Evolutionary conservation across 2,797 vertebrate genomes (phyloP).

Genomic region (Leptatherina wallacei): DNA sequence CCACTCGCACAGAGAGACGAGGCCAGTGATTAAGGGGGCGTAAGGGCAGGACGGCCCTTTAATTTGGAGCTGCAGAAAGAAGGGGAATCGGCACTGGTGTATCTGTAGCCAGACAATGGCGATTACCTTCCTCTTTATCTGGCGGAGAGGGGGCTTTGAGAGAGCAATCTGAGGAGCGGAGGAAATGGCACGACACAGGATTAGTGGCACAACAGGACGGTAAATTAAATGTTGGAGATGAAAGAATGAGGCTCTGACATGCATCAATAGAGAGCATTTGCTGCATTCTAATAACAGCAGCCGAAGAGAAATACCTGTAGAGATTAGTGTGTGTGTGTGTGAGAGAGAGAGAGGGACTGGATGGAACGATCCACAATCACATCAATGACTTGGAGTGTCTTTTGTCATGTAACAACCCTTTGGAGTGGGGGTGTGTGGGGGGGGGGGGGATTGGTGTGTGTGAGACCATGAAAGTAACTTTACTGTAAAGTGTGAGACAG

Average conservation of each 20-base stretch:
- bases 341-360: constrained; percentile 24
- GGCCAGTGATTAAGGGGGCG: constrained; percentile 88
- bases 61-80: constrained; percentile 87
- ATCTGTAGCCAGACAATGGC: constrained; percentile 96
- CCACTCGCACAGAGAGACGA: constrained; percentile 83
- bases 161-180: constrained; percentile 96
- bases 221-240: constrained; percentile 99
- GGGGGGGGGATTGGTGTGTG: constrained; percentile 57
- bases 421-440: not conserved
- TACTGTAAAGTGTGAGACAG: constrained; percentile 35
- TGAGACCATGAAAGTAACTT: constrained; percentile 55
- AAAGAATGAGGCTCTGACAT: constrained; percentile 91
- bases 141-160: constrained; percentile 95
- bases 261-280: constrained; percentile 89
- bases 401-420: constrained; percentile 69
- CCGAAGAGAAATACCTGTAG: constrained; percentile 89
- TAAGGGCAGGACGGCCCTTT: constrained; percentile 87
- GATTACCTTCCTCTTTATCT: constrained; percentile 99
- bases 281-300: constrained; percentile 88
- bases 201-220: constrained; percentile 94
- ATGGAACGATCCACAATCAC: constrained; percentile 75
- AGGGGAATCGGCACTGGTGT: constrained; percentile 87
- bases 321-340: constrained; percentile 80
- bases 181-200: constrained; percentile 98
- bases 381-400: constrained; percentile 77